A percentile compares a stretch with the other conserved stretches of the same genome.
Evolutionary conservation across 35 echinoderm and acorn worm species (phyloP).

Genomic region (Lytechinus pictus): DNA sequence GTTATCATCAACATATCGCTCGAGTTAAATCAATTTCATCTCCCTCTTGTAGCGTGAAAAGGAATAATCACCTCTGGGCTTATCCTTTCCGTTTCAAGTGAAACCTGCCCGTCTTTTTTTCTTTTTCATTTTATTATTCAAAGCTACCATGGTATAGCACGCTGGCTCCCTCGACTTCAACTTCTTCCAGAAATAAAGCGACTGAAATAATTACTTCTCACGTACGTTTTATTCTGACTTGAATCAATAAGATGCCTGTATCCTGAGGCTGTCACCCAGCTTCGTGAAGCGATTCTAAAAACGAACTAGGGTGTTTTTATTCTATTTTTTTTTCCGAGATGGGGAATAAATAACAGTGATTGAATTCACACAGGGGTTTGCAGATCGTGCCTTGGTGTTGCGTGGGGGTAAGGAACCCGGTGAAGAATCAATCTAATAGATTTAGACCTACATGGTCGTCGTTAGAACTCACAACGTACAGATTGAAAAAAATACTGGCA

Average conservation of each 20-base stretch:
- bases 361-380: not conserved
- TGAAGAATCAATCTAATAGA: not conserved
- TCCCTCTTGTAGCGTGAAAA: conserved; percentile 23
- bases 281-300: not conserved
- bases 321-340: not conserved
- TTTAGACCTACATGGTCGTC: no score
- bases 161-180: not conserved
- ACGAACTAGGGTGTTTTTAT: not conserved
- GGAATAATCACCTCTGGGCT: conserved; percentile 20
- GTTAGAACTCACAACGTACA: no score
- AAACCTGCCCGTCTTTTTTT: not conserved
- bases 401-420: not conserved
- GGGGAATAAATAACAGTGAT: conserved; percentile 30
- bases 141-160: not conserved
- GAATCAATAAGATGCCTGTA: conserved; percentile 1
- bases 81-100: not conserved
- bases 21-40: conserved; percentile 39
- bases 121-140: not conserved
- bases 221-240: conserved; percentile 25
- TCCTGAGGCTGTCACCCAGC: not conserved
- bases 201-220: conserved; percentile 40
- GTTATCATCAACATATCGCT: not conserved
- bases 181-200: not conserved
- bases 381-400: not conserved
- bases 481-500: no score